A percentile compares a stretch with the other conserved stretches of the same genome.
Evolutionary conservation across 1,140 invertebrate genomes (phyloP).

Genomic region (Asobara japonica): DNA sequence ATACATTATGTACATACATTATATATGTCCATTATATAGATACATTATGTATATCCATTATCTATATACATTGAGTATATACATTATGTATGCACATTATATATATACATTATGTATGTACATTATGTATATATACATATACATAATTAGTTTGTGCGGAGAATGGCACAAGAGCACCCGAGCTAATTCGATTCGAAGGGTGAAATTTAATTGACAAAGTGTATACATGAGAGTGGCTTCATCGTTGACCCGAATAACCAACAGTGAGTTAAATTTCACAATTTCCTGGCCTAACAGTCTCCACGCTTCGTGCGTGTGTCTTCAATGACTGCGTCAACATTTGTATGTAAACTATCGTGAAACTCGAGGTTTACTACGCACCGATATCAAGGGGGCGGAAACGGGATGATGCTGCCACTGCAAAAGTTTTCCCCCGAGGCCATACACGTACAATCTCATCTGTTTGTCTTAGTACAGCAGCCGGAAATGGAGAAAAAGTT

Average conservation of each 20-base stretch:
- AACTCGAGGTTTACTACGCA: neutral
- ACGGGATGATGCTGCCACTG: neutral
- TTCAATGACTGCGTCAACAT: neutral
- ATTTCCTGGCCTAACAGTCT: neutral
- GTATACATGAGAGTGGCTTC: neutral
- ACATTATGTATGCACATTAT: neutral
- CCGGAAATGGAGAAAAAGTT: neutral
- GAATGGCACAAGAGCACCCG: neutral
- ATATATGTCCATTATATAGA: too few species aligned
- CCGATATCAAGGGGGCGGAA: neutral
- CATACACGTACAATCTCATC: neutral
- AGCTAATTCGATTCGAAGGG: constrained; percentile 16
- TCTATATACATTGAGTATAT: too few species aligned
- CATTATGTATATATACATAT: neutral
- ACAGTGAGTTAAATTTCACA: neutral
- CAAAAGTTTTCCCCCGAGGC: neutral
- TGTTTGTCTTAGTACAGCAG: neutral
- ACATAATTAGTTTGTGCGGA: neutral
- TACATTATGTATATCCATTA: too few species aligned
- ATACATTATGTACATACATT: too few species aligned
- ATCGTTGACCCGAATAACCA: constrained; percentile 5
- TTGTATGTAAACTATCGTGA: neutral
- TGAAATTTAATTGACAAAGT: constrained; percentile 28
- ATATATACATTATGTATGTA: neutral
- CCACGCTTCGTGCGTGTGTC: neutral